Conservation (phyloP, 2,888 invertebrate species). For the Nomada fabriciana region DNA sequence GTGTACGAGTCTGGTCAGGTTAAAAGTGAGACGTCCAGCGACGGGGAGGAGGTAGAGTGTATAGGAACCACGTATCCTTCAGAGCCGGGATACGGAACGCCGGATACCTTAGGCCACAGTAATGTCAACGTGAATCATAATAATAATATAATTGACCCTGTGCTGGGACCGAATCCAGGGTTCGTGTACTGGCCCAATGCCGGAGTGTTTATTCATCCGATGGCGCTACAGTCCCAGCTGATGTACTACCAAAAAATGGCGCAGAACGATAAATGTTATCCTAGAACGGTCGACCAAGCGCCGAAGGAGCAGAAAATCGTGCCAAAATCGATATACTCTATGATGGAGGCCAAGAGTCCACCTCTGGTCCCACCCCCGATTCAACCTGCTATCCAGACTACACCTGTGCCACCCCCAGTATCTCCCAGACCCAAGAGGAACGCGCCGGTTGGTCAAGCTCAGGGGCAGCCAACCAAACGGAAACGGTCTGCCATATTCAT, state of each 20-base stretch:
- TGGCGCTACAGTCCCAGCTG: slow-evolving; percentile 89
- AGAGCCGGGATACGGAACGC: slow-evolving; percentile 47
- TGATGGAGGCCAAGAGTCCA: slow-evolving; percentile 77
- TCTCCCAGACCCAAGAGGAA: slow-evolving; percentile 85
- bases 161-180: slow-evolving; percentile 84
- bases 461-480: slow-evolving; percentile 87
- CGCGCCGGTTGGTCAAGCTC: slow-evolving; percentile 80
- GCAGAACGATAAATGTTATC: slow-evolving; percentile 84
- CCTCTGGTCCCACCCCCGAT: slow-evolving; percentile 74
- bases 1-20: slow-evolving; percentile 87
- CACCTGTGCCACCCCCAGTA: slow-evolving; percentile 67
- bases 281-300: slow-evolving; percentile 65
- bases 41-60: slow-evolving; percentile 85
- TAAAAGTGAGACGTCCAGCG: slow-evolving; percentile 87
- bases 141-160: slow-evolving; percentile 84
- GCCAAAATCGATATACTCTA: slow-evolving; percentile 83
- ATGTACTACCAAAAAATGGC: slow-evolving; percentile 91
- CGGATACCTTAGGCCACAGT: slow-evolving; percentile 57
- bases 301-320: slow-evolving; percentile 81
- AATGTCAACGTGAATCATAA: slow-evolving; percentile 76
- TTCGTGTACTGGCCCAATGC: slow-evolving; percentile 90
- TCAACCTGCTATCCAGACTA: slow-evolving; percentile 63
- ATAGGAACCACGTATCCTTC: slow-evolving; percentile 77
- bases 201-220: slow-evolving; percentile 90
- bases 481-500: slow-evolving; percentile 94